Evolutionary conservation across 2,113 vertebrate species (phyloP), one percentile per base, ranked within the genome.

Genomic region (Nyctereutes procyonoides): DNA sequence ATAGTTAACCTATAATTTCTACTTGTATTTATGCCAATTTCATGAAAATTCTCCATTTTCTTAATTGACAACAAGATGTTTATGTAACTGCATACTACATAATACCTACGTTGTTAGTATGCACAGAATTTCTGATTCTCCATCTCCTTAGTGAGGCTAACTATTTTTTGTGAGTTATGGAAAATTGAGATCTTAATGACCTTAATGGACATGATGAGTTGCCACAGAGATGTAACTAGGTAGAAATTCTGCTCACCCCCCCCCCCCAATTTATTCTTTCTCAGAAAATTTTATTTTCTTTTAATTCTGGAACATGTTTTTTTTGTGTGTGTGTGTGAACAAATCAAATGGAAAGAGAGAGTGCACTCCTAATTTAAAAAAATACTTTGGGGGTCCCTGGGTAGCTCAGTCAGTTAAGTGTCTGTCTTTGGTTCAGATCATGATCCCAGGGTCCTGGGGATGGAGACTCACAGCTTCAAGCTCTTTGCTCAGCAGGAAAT

Each of bases 21-120:
- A 28, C 16, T 74, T 88, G 6, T 35, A 14, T 73, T 76, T 89
- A 51, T 88, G 62, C 26, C 83, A 93, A 73, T n/a, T 92, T 92
- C 32, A 62, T 76, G 43, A 93, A 56, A 15, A 87, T 28, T 73
- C 10, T 86, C 8, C 15, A 84, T 58, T 96, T 87, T 84, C 19
- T 87, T 89, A 83, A 58, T 85, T 8, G 9, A 62, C 55, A 92
- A 7, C 1, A 28, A 51, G 4, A 56, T 63, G 2, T 60, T 15
- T 71, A 55, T 15, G 32, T 86, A 92, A 56, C 5, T n/a, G 17
- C 2, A 11, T 24, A 69, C 0, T 58, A 0, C 15, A 58, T 0
- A 4, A 0, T 82, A 17, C 9, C 74, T 35, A 53, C 0, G 0
- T 56, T 73, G 2, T 55, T 55, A 93, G 12, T 12, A 76, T 0